Conservation (phyloP, 2,888 invertebrate genomes). For the Phasia obesa region DNA sequence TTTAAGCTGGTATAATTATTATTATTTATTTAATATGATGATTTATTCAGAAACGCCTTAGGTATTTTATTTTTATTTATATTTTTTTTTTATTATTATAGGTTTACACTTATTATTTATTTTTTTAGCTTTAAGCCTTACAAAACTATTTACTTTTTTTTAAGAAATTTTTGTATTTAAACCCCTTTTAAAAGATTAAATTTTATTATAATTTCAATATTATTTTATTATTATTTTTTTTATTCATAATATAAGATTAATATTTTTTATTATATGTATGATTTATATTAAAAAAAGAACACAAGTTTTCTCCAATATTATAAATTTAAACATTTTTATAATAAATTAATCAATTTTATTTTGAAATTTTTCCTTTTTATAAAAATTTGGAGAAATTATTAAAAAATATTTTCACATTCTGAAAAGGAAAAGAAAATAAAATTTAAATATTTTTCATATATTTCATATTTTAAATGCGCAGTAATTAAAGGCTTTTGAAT, state of each 20-base stretch:
- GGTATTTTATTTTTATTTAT: constrained; percentile 42
- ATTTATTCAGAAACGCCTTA: constrained; percentile 66
- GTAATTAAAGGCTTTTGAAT: constrained; percentile 36
- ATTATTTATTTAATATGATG: constrained; percentile 37
- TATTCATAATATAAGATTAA: constrained; percentile 45
- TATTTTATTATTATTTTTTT: constrained; percentile 29
- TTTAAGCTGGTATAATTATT: constrained; percentile 48
- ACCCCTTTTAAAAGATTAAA: constrained; percentile 53
- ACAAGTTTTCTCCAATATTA: constrained; percentile 74
- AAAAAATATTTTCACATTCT: constrained; percentile 73
- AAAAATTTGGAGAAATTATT: constrained; percentile 72
- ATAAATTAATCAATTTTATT: constrained; percentile 65
- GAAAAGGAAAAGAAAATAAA: constrained; percentile 58
- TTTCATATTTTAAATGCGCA: neutral
- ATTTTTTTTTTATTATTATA: constrained; percentile 48
- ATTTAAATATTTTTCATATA: neutral
- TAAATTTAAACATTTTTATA: constrained; percentile 67
- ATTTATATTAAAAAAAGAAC: constrained; percentile 72
- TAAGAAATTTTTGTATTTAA: constrained; percentile 56
- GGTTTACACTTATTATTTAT: constrained; percentile 63
- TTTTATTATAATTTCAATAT: constrained; percentile 48
- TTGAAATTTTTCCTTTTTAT: constrained; percentile 53
- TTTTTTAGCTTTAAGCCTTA: constrained; percentile 69
- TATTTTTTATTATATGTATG: constrained; percentile 53
- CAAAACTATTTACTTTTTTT: constrained; percentile 56